Percentiles rank a stretch among this genome's conserved stretches.
These are phyloP conservation scores for Corythaixoides concolor DNA, from an alignment of 2,113 vertebrate species.

Conservation along the genomic window DNA sequence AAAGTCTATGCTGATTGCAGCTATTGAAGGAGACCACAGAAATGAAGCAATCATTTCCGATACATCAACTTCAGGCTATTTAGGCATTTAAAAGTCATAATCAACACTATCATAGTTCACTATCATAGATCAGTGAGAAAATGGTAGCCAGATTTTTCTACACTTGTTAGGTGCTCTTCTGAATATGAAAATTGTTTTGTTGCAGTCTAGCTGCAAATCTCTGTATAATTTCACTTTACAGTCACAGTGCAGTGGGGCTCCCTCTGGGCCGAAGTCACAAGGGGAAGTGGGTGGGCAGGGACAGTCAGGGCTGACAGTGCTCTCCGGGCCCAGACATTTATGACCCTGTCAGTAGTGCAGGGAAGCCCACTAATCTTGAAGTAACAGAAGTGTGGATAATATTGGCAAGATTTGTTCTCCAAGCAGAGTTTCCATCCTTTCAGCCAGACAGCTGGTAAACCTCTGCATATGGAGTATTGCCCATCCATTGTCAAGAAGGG, in stretches of 20 bases:
- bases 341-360: not conserved
- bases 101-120: not conserved
- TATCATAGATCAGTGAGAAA: not conserved
- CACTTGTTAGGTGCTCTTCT: not conserved
- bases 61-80: not conserved
- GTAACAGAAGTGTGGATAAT: not conserved
- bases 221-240: not conserved
- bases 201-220: not conserved
- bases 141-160: not conserved
- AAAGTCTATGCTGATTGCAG: constrained; percentile 22
- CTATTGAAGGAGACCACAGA: constrained; percentile 1
- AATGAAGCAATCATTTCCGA: not conserved
- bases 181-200: not conserved
- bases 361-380: not conserved
- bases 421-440: not conserved
- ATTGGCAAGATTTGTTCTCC: not conserved
- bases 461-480: not conserved
- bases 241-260: not conserved
- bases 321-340: not conserved
- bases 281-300: not conserved
- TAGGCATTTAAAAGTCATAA: constrained; percentile 27
- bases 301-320: not conserved
- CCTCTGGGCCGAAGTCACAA: rapidly evolving
- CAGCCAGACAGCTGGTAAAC: not conserved
- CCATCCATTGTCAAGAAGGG: not conserved